A percentile compares a stretch with the other conserved stretches of the same genome.
Evolutionary conservation across 1,140 invertebrate species (phyloP).

Genomic region (Brachionus rubens): DNA sequence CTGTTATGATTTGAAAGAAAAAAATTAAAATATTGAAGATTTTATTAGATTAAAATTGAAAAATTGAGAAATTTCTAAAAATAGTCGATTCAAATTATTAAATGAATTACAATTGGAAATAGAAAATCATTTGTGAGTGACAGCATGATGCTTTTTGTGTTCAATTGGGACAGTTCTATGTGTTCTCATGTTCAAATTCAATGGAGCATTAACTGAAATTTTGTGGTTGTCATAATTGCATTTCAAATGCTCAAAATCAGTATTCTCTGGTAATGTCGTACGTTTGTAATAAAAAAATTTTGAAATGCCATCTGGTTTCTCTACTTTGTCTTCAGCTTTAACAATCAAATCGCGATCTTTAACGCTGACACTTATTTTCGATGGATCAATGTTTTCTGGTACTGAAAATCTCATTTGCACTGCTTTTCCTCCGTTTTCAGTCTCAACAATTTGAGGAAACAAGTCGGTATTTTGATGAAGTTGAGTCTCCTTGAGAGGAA

Average conservation of each 20-base stretch:
- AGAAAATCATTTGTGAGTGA: slow-evolving; percentile 25
- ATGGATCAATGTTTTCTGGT: slow-evolving; percentile 39
- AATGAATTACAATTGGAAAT: not conserved
- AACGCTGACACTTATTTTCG: slow-evolving; percentile 24
- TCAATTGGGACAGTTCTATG: slow-evolving; percentile 27
- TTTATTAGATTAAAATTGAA: no score
- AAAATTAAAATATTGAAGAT: no score
- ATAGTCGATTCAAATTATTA: no score
- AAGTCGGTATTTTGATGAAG: slow-evolving; percentile 33
- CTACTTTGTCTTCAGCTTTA: slow-evolving; percentile 39
- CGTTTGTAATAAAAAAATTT: slow-evolving; percentile 42
- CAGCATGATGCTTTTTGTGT: slow-evolving; percentile 16
- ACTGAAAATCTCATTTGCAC: slow-evolving; percentile 41
- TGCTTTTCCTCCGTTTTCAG: slow-evolving; percentile 11
- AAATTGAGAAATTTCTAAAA: no score
- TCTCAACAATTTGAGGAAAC: slow-evolving; percentile 42
- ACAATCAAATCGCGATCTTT: slow-evolving; percentile 45
- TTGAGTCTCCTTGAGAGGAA: slow-evolving; percentile 35
- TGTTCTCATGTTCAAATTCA: slow-evolving; percentile 23
- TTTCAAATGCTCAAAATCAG: slow-evolving; percentile 41
- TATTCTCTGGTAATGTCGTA: slow-evolving; percentile 37
- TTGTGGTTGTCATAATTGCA: slow-evolving; percentile 44
- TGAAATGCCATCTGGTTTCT: slow-evolving; percentile 28
- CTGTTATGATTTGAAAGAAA: no score
- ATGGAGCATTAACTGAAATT: slow-evolving; percentile 32